phyloP scores from a whole-genome alignment of 1,140 invertebrate genomes.

The Atta cephalotes region DNA sequence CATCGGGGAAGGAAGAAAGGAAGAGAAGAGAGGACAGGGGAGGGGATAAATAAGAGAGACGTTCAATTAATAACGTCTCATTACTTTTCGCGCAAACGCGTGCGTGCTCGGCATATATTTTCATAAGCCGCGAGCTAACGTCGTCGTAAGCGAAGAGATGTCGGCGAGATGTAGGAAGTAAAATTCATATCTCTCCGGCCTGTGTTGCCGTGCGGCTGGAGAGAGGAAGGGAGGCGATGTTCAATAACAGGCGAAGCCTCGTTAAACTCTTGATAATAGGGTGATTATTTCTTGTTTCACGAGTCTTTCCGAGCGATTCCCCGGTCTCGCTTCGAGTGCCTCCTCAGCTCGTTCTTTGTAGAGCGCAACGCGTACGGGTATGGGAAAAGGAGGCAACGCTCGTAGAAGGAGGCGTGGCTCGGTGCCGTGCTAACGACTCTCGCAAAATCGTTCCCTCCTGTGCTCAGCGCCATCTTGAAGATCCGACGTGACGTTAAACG shows the following conservation, averaged over 20 bases:
- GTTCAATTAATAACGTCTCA: constrained; percentile 25
- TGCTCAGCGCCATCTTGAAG: constrained; percentile 75
- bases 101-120: neutral
- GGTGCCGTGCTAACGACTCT: constrained; percentile 80
- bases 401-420: constrained; percentile 77
- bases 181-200: constrained; percentile 36
- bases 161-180: constrained; percentile 22
- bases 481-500: constrained; percentile 77
- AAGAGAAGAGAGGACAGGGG: neutral
- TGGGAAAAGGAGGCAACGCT: constrained; percentile 67
- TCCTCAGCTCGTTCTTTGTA: constrained; percentile 54
- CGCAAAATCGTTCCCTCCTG: constrained; percentile 68
- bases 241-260: constrained; percentile 76
- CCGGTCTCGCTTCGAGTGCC: constrained; percentile 70
- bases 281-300: constrained; percentile 78
- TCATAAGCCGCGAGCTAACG: constrained; percentile 12
- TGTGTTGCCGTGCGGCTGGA: too few relatives aligned
- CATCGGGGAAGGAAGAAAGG: too few relatives aligned
- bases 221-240: constrained; percentile 66
- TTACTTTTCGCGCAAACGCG: neutral
- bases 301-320: constrained; percentile 65
- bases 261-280: constrained; percentile 79
- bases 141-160: constrained; percentile 7
- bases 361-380: constrained; percentile 55
- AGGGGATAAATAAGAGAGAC: neutral